A percentile compares a stretch with the other conserved stretches of the same genome.
These are phyloP conservation scores for Yponomeuta plumbellus DNA, from an alignment of 2,888 invertebrate genomes.

Conservation along the genomic window DNA sequence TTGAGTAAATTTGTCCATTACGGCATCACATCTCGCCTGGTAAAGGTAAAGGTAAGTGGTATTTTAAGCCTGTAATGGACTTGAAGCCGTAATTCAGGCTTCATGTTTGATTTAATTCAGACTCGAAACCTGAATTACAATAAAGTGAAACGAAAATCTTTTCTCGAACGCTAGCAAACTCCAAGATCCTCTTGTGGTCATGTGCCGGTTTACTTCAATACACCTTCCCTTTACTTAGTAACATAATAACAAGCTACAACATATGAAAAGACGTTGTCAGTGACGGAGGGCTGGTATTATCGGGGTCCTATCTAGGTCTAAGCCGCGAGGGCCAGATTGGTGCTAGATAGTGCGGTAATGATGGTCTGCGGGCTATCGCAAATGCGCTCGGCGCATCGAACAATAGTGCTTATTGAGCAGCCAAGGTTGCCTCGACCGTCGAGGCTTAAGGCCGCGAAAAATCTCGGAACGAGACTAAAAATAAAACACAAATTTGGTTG, in stretches of 20 bases:
- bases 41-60: too few relatives aligned
- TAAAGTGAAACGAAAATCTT: too few relatives aligned
- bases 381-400: not conserved
- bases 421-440: too few relatives aligned
- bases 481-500: too few relatives aligned
- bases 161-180: not conserved
- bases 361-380: conserved; percentile 5
- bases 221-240: not conserved
- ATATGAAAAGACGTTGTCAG: not conserved
- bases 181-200: not conserved
- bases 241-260: not conserved
- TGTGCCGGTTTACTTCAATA: not conserved
- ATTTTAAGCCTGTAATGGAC: too few relatives aligned
- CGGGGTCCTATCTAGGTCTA: conserved; percentile 6
- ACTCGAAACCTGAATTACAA: too few relatives aligned
- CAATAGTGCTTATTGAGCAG: not conserved
- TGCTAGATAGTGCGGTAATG: conserved; percentile 5
- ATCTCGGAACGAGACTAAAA: too few relatives aligned
- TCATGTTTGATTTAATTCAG: too few relatives aligned
- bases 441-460: too few relatives aligned
- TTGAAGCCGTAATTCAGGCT: too few relatives aligned
- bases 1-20: too few relatives aligned
- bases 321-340: conserved; percentile 10
- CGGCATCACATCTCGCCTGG: too few relatives aligned
- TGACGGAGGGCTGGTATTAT: not conserved